Percentiles rank a stretch among this genome's conserved stretches.
phyloP scores from a whole-genome alignment of 1,140 invertebrate species.

The Diorhabda carinulata region DNA sequence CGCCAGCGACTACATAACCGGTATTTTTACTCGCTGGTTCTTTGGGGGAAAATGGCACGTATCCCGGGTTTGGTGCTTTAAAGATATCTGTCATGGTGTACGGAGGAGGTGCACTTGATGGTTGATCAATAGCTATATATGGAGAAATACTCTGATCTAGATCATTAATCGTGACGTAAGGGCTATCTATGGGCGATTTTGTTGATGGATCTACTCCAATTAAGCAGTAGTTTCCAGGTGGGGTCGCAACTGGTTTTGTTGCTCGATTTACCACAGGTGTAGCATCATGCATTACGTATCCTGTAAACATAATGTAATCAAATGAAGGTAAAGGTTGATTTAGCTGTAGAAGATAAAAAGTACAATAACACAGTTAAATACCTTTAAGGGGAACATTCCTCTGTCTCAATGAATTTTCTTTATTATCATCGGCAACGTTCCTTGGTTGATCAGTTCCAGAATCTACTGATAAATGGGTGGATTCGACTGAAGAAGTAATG shows the following conservation, averaged over 20 bases:
- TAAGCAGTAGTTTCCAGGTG: slow-evolving; percentile 14
- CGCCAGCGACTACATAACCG: slow-evolving; percentile 18
- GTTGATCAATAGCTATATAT: slow-evolving; percentile 6
- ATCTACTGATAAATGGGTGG: slow-evolving; percentile 50
- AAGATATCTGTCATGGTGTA: background rate
- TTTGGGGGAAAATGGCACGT: slow-evolving; percentile 11
- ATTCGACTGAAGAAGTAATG: slow-evolving; percentile 55
- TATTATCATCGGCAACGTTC: slow-evolving; percentile 17
- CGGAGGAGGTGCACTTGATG: background rate
- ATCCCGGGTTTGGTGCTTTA: slow-evolving; percentile 13
- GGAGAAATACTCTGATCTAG: background rate
- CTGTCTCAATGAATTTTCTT: slow-evolving; percentile 22
- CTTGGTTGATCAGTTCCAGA: slow-evolving; percentile 40
- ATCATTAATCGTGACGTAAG: slow-evolving; percentile 8
- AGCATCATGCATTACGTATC: slow-evolving; percentile 12
- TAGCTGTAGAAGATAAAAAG: background rate
- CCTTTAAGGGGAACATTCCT: slow-evolving; percentile 18
- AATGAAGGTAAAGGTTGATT: too few species aligned
- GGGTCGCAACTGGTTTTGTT: background rate
- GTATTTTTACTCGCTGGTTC: slow-evolving; percentile 19
- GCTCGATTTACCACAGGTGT: slow-evolving; percentile 2
- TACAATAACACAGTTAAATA: background rate
- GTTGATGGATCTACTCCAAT: slow-evolving; percentile 9
- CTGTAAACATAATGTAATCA: background rate
- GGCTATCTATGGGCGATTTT: background rate